These are phyloP conservation scores for Phyllopteryx taeniolatus DNA, from an alignment of 2,113 vertebrate species.

Conservation along the genomic window DNA sequence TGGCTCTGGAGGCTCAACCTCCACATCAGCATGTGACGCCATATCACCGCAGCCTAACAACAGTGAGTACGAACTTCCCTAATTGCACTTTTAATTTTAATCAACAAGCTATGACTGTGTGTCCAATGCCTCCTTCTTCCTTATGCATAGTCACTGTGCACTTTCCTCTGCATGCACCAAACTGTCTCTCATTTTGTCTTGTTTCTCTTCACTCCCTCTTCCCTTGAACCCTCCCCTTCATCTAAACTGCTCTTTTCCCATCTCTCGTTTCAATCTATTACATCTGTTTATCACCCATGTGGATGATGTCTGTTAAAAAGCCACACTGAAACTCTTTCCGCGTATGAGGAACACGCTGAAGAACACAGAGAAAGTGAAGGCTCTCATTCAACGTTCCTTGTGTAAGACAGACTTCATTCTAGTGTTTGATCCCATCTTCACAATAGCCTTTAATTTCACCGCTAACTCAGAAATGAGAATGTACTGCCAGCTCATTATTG, in stretches of 20 bases:
- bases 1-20: conserved; percentile 57
- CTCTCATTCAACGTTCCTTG: conserved; percentile 66
- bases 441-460: conserved; percentile 15
- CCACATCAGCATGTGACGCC: conserved; percentile 32
- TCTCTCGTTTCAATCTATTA: background rate
- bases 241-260: background rate
- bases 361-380: conserved; percentile 70
- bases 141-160: conserved; percentile 32
- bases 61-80: conserved; percentile 57
- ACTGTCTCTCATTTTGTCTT: conserved; percentile 24
- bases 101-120: background rate
- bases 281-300: background rate
- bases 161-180: conserved; percentile 35
- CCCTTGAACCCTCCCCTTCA: background rate
- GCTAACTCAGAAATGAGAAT: background rate
- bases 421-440: conserved; percentile 15
- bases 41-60: conserved; percentile 42
- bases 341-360: conserved; percentile 65
- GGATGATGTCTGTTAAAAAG: conserved; percentile 37
- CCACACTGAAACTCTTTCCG: conserved; percentile 64
- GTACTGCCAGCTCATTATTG: background rate
- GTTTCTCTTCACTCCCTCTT: conserved; percentile 6
- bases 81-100: background rate
- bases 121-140: conserved; percentile 14
- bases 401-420: conserved; percentile 61